These are phyloP conservation scores for Xyliphius kryptos DNA, from an alignment of 2,113 vertebrate species.

Conservation along the genomic window DNA sequence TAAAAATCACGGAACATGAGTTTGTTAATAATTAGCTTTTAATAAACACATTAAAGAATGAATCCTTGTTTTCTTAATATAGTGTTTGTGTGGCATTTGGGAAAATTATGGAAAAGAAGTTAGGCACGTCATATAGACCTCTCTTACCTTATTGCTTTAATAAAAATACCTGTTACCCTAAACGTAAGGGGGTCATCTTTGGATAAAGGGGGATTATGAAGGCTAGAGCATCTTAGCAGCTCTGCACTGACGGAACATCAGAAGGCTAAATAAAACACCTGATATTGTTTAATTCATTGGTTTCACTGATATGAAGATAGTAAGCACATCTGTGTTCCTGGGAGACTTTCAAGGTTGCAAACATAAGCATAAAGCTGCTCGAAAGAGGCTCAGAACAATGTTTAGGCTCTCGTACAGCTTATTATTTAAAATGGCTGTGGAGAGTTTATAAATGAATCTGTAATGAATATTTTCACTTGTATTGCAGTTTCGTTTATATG, in stretches of 20 bases:
- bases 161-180: too few relatives aligned
- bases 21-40: too few relatives aligned
- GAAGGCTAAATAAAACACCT: conserved; percentile 40
- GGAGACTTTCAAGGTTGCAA: conserved; percentile 47
- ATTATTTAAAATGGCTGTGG: conserved; percentile 36
- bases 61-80: conserved; percentile 19
- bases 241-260: conserved; percentile 29
- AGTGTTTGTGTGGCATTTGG: conserved; percentile 2
- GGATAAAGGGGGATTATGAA: too few relatives aligned
- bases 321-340: conserved; percentile 43
- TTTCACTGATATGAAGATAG: conserved; percentile 44
- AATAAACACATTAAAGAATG: conserved; percentile 9
- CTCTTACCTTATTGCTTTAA: too few relatives aligned
- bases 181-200: too few relatives aligned
- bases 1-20: too few relatives aligned
- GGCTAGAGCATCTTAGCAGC: background rate
- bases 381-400: conserved; percentile 42
- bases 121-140: too few relatives aligned
- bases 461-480: conserved; percentile 18
- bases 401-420: conserved; percentile 33
- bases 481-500: background rate
- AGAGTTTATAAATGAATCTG: conserved; percentile 32
- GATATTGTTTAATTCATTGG: conserved; percentile 48
- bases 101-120: too few relatives aligned
- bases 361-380: conserved; percentile 47